A percentile compares a stretch with the other conserved stretches of the same genome.
phyloP scores from a whole-genome alignment of 2,113 vertebrate genomes.

The Oceanodroma tethys region DNA sequence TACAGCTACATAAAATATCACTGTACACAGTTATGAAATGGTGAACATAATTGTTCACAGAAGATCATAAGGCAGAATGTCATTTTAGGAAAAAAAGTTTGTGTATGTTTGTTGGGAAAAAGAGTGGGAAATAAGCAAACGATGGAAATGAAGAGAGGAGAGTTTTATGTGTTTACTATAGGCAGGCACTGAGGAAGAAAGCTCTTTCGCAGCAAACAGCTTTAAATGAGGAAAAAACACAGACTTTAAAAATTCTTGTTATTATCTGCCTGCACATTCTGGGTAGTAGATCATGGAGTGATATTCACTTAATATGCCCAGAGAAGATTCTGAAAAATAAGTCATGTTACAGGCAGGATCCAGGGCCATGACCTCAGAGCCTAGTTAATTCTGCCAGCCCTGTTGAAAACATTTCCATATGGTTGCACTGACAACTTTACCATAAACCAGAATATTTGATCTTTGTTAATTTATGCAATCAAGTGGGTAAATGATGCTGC shows the following conservation, averaged over 20 bases:
- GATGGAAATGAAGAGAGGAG: not conserved
- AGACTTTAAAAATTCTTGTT: not conserved
- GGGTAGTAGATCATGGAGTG: not conserved
- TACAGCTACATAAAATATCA: not conserved
- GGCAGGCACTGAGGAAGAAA: not conserved
- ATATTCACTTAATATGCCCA: conserved; percentile 21
- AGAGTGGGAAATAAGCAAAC: not conserved
- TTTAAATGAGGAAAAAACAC: not conserved
- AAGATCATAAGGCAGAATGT: not conserved
- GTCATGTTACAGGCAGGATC: not conserved
- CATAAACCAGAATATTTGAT: not conserved
- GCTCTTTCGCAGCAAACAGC: not conserved
- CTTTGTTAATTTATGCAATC: not conserved
- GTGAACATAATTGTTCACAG: not conserved
- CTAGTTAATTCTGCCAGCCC: not conserved
- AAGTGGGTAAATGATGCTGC: not conserved
- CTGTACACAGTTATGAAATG: not conserved
- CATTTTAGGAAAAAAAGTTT: not conserved
- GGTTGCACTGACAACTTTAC: not conserved
- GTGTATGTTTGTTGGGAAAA: not conserved
- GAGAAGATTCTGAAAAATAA: conserved; percentile 23
- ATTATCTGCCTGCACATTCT: not conserved
- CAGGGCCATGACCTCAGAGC: not conserved
- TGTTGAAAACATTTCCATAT: conserved; percentile 26
- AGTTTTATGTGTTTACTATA: not conserved